phyloP scores from a whole-genome alignment of 2,888 invertebrate species.

The Conistra vaccinii region DNA sequence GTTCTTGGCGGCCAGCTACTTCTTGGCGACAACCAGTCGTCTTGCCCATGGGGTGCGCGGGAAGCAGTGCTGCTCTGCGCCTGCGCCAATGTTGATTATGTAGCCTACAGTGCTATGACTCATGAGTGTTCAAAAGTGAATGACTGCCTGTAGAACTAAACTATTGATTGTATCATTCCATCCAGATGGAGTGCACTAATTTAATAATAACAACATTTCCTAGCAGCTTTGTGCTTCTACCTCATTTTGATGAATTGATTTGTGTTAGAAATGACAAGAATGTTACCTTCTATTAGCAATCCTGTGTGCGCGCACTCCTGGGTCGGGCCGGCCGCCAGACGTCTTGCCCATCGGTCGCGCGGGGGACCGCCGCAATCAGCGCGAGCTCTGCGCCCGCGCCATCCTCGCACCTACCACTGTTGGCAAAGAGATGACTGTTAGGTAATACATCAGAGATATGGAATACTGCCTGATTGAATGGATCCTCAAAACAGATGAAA shows the following conservation, averaged over 20 bases:
- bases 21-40: constrained; percentile 86
- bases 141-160: neutral
- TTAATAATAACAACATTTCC: neutral
- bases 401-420: constrained; percentile 73
- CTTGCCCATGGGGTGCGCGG: constrained; percentile 87
- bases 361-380: constrained; percentile 75
- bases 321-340: constrained; percentile 86
- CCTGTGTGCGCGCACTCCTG: constrained; percentile 84
- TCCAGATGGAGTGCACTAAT: neutral
- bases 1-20: constrained; percentile 83
- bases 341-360: constrained; percentile 88
- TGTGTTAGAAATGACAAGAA: neutral
- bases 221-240: neutral
- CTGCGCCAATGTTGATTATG: constrained; percentile 29
- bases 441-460: neutral
- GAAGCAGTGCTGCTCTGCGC: constrained; percentile 74
- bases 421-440: constrained; percentile 1
- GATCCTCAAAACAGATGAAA: neutral
- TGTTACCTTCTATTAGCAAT: constrained; percentile 82
- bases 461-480: neutral
- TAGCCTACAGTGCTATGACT: constrained; percentile 37
- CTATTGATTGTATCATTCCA: neutral
- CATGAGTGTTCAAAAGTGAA: neutral
- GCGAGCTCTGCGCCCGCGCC: constrained; percentile 68
- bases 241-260: neutral